Evolutionary conservation across 2,888 invertebrate genomes (phyloP), one percentile per base, ranked within the genome.

Genomic region (Camptogramma bilineatum): DNA sequence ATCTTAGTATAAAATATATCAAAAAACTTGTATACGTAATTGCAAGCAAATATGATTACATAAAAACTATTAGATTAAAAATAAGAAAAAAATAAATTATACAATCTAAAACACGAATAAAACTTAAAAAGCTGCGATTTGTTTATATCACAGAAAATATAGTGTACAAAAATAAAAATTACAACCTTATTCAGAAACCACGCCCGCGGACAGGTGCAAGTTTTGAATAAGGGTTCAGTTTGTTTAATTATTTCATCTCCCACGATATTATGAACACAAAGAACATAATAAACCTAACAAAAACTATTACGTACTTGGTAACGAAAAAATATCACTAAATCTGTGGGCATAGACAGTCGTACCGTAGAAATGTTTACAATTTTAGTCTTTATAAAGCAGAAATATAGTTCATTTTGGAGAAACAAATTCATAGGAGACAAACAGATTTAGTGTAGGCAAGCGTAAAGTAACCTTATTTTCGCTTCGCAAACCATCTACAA

Each of bases 251-350:
- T 31, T 42, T 44, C 5, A 44, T 16, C 18, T 16, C 18, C 56
- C 2, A 8, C 47, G 5, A 18, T 42, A 66, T 62, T 67, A 67
- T 69, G 63, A 55, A 56, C 54, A 44, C n/a, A 67, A 80, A 78
- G 76, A 81, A 82, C 76, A 62, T 72, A 52, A 72, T 73, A 75
- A 77, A 72, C 79, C 76, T 82, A 85, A 82, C 74, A 82, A 79
- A 83, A 75, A 78, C 74, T 81, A 77, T 82, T 85, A 87, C 78
- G 74, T 81, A 85, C 75, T 79, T 90, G 91, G 91, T 90, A 91
- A 91, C 91, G 80, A 84, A 87, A 84, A 82, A 78, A 87, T 89
- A 91, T 90, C 90, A 90, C 90, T 89, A 87, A 80, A 79, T 73
- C 75, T 77, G 5, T 50, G 39, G 18, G 57, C 24, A 21, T 21